Conservation (phyloP, 2,888 invertebrate genomes). For the Nephrotoma guestfalica region DNA sequence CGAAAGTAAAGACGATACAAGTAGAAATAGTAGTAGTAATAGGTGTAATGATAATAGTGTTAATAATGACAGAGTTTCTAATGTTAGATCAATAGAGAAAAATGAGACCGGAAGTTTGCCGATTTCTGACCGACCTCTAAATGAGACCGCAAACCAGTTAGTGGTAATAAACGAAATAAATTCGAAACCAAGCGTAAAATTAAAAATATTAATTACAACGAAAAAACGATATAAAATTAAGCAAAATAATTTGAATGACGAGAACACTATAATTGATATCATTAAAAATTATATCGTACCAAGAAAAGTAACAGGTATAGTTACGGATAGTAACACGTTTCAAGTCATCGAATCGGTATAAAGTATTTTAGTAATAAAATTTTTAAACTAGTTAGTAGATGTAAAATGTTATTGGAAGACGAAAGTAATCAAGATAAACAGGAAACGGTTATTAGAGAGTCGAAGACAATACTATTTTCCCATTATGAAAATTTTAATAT, state of each 20-base stretch:
- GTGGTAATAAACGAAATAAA: constrained; percentile 5
- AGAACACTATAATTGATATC: constrained; percentile 9
- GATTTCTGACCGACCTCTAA: constrained; percentile 16
- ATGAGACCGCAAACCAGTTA: constrained; percentile 12
- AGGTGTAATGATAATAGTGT: not conserved
- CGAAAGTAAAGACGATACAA: not conserved
- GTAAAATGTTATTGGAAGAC: constrained; percentile 7
- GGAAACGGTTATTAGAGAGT: constrained; percentile 12
- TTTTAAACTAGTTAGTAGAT: constrained; percentile 6
- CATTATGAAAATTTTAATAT: constrained; percentile 12
- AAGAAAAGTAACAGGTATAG: constrained; percentile 13
- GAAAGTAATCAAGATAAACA: constrained; percentile 12
- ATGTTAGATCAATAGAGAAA: constrained; percentile 12
- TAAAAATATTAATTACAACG: constrained; percentile 12
- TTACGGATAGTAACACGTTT: not conserved
- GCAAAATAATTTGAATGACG: not conserved
- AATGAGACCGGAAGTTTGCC: constrained; percentile 13
- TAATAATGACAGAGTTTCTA: not conserved
- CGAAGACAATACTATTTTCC: constrained; percentile 13
- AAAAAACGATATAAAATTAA: constrained; percentile 11
- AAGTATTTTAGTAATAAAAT: constrained; percentile 6
- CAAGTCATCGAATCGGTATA: constrained; percentile 11
- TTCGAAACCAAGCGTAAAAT: constrained; percentile 6
- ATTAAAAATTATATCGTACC: constrained; percentile 13
- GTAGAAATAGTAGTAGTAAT: not conserved